Evolutionary conservation across 2,797 vertebrate genomes (phyloP).

Genomic region (Dallia pectoralis): DNA sequence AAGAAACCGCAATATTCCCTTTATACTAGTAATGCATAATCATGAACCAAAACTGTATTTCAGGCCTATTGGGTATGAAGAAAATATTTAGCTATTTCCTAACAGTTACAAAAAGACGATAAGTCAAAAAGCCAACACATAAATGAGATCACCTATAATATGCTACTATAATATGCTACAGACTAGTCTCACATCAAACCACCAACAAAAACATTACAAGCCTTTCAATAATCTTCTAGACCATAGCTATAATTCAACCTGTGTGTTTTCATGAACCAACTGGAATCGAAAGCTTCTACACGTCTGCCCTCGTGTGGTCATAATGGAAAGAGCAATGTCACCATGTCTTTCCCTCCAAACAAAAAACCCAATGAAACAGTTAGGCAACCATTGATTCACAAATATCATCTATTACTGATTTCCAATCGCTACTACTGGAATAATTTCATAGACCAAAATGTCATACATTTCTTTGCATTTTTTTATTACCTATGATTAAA

Average conservation of each 20-base stretch:
- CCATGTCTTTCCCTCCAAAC: constrained; percentile 1
- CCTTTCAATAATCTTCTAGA: constrained; percentile 6
- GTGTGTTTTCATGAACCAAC: constrained; percentile 10
- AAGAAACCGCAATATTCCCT: not conserved
- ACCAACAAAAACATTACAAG: not conserved
- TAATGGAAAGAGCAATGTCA: constrained; percentile 33
- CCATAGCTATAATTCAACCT: constrained; percentile 10
- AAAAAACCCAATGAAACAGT: not conserved
- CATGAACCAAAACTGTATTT: not conserved
- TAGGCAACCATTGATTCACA: not conserved
- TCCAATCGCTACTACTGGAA: not conserved
- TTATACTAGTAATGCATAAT: not conserved
- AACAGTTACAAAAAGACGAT: not conserved
- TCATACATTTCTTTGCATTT: not conserved
- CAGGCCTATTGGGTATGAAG: not conserved
- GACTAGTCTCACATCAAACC: not conserved
- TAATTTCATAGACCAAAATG: not conserved
- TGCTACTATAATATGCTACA: not conserved
- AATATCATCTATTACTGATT: not conserved
- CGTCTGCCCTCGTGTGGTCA: constrained; percentile 89
- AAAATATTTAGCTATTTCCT: not conserved
- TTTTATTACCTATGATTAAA: not conserved
- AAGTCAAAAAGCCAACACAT: not conserved
- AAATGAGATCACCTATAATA: not conserved
- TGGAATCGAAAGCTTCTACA: constrained; percentile 50